Evolutionary conservation across 2,113 vertebrate species (phyloP).

Genomic region (Chauna torquata): DNA sequence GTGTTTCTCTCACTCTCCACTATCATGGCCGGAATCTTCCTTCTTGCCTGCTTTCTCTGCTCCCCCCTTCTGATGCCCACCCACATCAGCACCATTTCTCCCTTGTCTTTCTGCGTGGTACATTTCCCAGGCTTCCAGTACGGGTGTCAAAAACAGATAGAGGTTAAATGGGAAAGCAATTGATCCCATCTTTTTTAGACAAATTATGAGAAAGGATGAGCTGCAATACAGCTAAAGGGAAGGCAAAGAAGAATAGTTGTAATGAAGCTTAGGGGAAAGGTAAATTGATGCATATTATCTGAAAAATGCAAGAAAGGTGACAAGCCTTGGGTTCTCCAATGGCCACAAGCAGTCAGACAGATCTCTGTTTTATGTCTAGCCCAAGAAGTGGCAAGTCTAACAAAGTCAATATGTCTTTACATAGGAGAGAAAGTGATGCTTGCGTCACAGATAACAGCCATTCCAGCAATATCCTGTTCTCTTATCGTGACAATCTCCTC

Average conservation of each 20-base stretch:
- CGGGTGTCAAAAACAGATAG: accelerated
- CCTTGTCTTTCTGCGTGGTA: background rate
- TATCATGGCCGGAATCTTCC: background rate
- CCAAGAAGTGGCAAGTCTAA: background rate
- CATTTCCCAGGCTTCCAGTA: background rate
- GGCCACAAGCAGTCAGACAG: background rate
- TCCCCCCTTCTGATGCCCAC: background rate
- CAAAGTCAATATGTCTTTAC: background rate
- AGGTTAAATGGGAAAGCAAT: background rate
- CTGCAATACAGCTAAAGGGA: background rate
- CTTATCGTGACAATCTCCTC: background rate
- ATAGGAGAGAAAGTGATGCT: background rate
- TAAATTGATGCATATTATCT: background rate
- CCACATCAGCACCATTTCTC: background rate
- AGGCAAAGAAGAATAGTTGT: background rate
- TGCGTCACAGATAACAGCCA: background rate
- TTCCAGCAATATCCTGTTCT: background rate
- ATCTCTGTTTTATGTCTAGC: background rate
- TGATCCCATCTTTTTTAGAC: background rate
- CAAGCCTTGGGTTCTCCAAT: background rate
- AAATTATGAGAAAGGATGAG: background rate
- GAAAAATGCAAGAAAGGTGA: background rate
- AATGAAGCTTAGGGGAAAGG: background rate
- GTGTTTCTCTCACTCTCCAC: background rate
- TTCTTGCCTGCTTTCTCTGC: background rate